These are phyloP conservation scores for Tragelaphus strepsiceros DNA, from an alignment of 2,113 vertebrate genomes.

Conservation along the genomic window DNA sequence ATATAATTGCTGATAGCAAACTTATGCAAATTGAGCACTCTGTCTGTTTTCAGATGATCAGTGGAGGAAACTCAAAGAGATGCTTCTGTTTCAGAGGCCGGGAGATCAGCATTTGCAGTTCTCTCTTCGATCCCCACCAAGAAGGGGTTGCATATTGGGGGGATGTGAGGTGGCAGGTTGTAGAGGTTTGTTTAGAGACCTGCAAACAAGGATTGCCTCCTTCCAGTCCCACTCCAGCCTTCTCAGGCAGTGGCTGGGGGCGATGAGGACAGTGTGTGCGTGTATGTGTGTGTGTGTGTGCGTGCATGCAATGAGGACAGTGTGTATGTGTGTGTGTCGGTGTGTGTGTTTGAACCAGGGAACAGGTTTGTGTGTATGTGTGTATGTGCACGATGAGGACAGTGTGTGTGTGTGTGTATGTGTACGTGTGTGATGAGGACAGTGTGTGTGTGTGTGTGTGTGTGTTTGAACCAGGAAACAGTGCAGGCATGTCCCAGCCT, in stretches of 20 bases:
- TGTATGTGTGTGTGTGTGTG: background rate
- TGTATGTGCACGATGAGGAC: too few relatives aligned
- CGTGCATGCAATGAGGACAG: too few relatives aligned
- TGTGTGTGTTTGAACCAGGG: too few relatives aligned
- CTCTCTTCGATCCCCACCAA: background rate
- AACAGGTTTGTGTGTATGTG: too few relatives aligned
- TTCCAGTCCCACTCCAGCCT: accelerated
- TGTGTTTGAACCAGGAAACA: background rate
- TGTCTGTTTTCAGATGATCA: background rate
- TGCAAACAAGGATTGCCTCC: background rate
- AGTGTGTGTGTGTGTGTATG: too few relatives aligned
- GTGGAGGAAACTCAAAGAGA: background rate
- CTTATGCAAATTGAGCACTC: background rate
- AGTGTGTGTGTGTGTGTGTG: background rate
- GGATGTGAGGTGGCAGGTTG: background rate
- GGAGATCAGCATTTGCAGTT: background rate
- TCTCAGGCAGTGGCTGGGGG: background rate
- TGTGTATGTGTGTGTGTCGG: too few relatives aligned
- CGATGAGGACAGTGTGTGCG: accelerated
- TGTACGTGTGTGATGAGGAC: too few relatives aligned
- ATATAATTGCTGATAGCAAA: background rate
- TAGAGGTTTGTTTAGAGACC: background rate
- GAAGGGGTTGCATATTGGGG: background rate
- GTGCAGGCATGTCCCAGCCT: background rate
- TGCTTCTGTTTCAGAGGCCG: background rate